phyloP scores from a whole-genome alignment of 2,113 vertebrate genomes.

The Ceyx margarethae region DNA sequence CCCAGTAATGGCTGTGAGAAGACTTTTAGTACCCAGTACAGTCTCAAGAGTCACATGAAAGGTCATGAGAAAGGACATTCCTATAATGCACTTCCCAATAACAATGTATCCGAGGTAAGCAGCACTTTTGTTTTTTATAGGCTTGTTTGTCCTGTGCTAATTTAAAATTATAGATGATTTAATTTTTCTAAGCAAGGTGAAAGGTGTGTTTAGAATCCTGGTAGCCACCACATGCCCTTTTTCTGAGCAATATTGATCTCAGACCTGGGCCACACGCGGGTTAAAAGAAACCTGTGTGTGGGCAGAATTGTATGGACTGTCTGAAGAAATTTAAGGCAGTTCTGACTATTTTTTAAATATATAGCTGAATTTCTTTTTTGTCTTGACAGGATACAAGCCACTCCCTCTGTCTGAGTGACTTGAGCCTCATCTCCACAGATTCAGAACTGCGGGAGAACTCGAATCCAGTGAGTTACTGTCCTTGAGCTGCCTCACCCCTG shows the following conservation, averaged over 20 bases:
- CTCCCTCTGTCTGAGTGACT: constrained; percentile 94
- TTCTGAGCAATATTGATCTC: neutral
- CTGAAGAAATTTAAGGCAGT: neutral
- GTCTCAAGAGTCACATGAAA: constrained; percentile 96
- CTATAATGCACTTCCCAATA: constrained; percentile 81
- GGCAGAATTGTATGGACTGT: neutral
- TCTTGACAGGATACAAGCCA: constrained; percentile 91
- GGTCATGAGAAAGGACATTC: constrained; percentile 90
- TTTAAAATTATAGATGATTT: neutral
- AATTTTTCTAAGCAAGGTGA: neutral
- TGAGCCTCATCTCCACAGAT: constrained; percentile 95
- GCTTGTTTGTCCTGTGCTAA: neutral
- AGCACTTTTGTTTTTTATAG: neutral
- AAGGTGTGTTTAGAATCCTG: neutral
- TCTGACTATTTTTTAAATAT: neutral
- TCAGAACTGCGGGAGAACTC: constrained; percentile 90
- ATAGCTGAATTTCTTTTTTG: neutral
- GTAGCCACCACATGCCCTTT: neutral
- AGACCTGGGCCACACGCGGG: neutral
- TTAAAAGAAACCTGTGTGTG: neutral
- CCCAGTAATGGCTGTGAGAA: constrained; percentile 96
- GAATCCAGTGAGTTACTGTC: constrained; percentile 81
- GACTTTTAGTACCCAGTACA: constrained; percentile 96
- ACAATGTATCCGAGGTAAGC: constrained; percentile 87
- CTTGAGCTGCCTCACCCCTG: neutral